Evolutionary conservation across 1,140 invertebrate genomes (phyloP), one percentile per base, ranked within the genome.

Genomic region (Drosophila elegans): DNA sequence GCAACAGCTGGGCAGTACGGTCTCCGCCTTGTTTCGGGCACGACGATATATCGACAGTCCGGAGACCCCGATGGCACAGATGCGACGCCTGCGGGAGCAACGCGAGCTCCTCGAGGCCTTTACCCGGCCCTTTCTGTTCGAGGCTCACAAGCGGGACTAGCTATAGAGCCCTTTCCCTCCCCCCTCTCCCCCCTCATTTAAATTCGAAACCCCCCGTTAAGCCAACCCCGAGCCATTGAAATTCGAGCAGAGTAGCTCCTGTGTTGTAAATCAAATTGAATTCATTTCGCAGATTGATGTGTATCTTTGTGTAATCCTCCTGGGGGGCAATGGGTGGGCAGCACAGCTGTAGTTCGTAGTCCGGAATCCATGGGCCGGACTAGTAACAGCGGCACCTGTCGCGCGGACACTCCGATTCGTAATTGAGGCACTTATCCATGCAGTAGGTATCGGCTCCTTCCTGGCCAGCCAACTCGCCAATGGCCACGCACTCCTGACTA

Each of bases 381-480:
- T 92, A 94, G 69, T 95, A 96, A 91, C 97, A 97, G 66, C 93
- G 93, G 80, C 97, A 97, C 84, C 95, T 94, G 74, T 96, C 92
- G 29, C 92, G 92, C 3, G 96, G 96, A 88, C 97, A 97, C 45
- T 94, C 89, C 3, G 95, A 94, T 11, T 94, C 94, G 91, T 96
- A 96, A 13, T 96, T 95, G 59, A 97, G 94, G 93, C 97, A 97
- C 69, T 96, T 94, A 90, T 97, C 96, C 94, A 96, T 95, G 84
- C 97, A 97, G 80, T 96, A 96, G n/a, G 96, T 94, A 74, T 96
- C 96, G 5, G 96, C 96, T 29, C 96, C 96, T 11, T 94, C 94
- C 55, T 93, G 93, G 11, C 95, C 96, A 78, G 93, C 94, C 61
- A 96, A 91, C 74, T 97, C 95, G 9, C 96, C 96, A 45, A 97